These are phyloP conservation scores for Nesoenas mayeri DNA, from an alignment of 2,113 vertebrate genomes.

Conservation along the genomic window DNA sequence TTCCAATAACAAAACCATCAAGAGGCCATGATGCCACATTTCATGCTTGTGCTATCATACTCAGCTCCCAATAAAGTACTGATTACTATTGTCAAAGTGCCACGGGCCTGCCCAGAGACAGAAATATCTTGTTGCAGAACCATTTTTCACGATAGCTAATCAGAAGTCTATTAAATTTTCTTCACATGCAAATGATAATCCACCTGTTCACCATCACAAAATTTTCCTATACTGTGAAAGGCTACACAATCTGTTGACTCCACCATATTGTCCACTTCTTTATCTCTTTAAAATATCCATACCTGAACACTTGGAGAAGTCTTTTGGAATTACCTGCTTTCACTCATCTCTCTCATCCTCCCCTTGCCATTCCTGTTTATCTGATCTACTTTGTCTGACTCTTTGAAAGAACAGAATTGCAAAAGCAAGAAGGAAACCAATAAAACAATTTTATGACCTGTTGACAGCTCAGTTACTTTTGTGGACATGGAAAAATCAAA, in stretches of 20 bases:
- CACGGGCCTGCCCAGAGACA: neutral
- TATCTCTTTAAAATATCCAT: neutral
- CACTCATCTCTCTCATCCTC: neutral
- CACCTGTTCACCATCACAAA: neutral
- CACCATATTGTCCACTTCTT: neutral
- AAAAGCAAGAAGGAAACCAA: neutral
- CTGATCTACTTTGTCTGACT: neutral
- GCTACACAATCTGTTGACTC: neutral
- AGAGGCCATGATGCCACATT: neutral
- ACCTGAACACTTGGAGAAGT: neutral
- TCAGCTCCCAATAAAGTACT: neutral
- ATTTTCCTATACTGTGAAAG: neutral
- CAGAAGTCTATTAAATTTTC: neutral
- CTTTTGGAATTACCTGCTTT: neutral
- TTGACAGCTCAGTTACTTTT: neutral
- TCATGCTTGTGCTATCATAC: neutral
- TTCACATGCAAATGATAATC: neutral
- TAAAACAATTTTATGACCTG: neutral
- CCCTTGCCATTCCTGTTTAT: neutral
- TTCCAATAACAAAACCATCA: neutral
- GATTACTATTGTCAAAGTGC: neutral
- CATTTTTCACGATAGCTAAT: neutral
- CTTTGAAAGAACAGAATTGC: neutral
- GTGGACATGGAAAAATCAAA: neutral
- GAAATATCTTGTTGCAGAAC: neutral